These are phyloP conservation scores for Deilephila elpenor DNA, from an alignment of 2,888 invertebrate genomes.

Conservation along the genomic window DNA sequence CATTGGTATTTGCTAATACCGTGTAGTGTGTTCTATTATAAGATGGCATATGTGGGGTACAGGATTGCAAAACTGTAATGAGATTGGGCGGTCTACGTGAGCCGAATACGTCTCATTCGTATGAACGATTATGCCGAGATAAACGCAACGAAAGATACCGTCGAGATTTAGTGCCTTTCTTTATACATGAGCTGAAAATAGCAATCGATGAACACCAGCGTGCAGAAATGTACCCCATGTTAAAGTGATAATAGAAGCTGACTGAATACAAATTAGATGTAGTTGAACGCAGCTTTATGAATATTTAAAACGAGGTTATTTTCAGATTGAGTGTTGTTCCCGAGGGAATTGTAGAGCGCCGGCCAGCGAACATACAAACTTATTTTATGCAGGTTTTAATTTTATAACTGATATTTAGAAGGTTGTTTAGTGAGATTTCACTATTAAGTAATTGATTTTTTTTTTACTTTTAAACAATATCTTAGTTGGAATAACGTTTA, in stretches of 20 bases:
- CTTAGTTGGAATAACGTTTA: no score
- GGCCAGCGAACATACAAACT: slow-evolving; percentile 56
- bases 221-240: no score
- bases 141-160: background rate
- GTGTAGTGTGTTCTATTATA: background rate
- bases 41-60: background rate
- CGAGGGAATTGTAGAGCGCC: slow-evolving; percentile 31
- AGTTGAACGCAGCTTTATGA: background rate
- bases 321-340: slow-evolving; percentile 61
- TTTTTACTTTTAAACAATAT: no score
- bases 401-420: background rate
- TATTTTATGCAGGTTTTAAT: slow-evolving; percentile 75
- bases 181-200: slow-evolving; percentile 5
- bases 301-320: slow-evolving; percentile 33
- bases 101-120: background rate
- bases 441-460: background rate
- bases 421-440: background rate
- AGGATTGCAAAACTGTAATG: background rate
- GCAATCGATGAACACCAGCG: background rate
- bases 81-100: slow-evolving; percentile 3
- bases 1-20: background rate
- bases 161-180: background rate
- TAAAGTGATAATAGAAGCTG: no score
- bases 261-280: background rate
- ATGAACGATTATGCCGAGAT: background rate